A percentile compares a stretch with the other conserved stretches of the same genome.
These are phyloP conservation scores for Homalodisca vitripennis DNA, from an alignment of 1,140 invertebrate species.

Conservation along the genomic window DNA sequence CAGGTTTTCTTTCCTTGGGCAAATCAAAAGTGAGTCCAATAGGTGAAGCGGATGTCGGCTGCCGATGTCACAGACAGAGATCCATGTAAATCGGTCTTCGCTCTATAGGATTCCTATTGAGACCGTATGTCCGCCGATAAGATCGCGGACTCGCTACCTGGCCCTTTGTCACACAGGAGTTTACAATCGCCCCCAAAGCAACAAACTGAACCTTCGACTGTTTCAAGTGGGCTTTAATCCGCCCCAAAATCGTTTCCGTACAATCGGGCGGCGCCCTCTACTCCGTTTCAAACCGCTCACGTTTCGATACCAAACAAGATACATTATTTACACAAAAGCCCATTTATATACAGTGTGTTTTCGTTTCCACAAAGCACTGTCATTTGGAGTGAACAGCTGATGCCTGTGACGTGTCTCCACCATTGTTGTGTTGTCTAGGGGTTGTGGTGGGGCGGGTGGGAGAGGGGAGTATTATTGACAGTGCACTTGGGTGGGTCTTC, in stretches of 20 bases:
- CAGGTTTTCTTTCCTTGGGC: no score
- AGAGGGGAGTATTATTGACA: not conserved
- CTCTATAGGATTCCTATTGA: constrained; percentile 13
- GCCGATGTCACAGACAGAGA: no score
- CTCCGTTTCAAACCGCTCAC: constrained; percentile 11
- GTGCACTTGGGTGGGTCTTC: not conserved
- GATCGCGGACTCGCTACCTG: constrained; percentile 17
- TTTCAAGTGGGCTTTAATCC: constrained; percentile 19
- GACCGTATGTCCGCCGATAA: not conserved
- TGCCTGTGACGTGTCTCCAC: not conserved
- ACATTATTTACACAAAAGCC: constrained; percentile 24
- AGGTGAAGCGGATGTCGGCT: no score
- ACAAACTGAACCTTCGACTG: constrained; percentile 18
- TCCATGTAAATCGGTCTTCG: not conserved
- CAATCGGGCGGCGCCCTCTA: no score
- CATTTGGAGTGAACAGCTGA: not conserved
- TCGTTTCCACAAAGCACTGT: constrained; percentile 10
- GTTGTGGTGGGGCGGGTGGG: not conserved
- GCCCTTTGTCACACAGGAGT: not conserved
- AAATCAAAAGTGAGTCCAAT: no score
- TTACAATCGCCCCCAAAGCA: not conserved
- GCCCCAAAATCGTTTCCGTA: not conserved
- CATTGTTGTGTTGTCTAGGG: not conserved
- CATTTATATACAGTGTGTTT: constrained; percentile 24
- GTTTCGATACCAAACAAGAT: constrained; percentile 27